Evolutionary conservation across 2,797 vertebrate species (phyloP), one percentile per base, ranked within the genome.

Genomic region (Pangasius larnaudii): DNA sequence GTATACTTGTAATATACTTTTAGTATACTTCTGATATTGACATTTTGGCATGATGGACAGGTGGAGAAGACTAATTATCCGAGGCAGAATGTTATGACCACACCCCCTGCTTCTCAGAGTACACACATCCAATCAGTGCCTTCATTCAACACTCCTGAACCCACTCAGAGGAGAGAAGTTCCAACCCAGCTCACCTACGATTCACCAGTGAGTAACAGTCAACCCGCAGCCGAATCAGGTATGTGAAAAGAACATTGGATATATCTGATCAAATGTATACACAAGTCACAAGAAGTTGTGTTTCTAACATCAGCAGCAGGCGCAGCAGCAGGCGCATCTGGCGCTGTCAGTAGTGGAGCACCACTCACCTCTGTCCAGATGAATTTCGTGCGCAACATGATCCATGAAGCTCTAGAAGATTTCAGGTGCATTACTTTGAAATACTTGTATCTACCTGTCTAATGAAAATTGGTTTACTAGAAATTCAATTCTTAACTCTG

Each of bases 371-470:
- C 98, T 6, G 91, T 98, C 92, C 98, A 99, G 94, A 97, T 99
- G 92, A 96, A 94, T 93, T 99, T 99, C 93, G 98, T 99, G 93
- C 97, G 97, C 92, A 98, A 97, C 94, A 98, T 99, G 97, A 99
- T 99, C 92, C 97, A 98, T 36, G 98, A 99, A 87, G 97, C 97
- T 1, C 91, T 99, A 95, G 98, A 99, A 93, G 98, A 99, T 89
- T 98, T 98, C 92, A 97, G 98, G 99, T 99, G 92, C 65, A 93
- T 86, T n/a, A 3, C 71, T 58, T 39, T 84, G 10, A 86, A 39
- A 74, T 53, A 27, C n/a, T 51, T n/a, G 24, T 65, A 58, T 58
- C 30, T 39, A 61, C 2, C 22, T n/a, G 27, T 30, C 46, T 36
- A 80, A 39, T 24, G 22, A 39, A 59, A 79, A 56, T 53, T 7